phyloP scores from a whole-genome alignment of 2,797 vertebrate species.

The Nyctibius grandis region DNA sequence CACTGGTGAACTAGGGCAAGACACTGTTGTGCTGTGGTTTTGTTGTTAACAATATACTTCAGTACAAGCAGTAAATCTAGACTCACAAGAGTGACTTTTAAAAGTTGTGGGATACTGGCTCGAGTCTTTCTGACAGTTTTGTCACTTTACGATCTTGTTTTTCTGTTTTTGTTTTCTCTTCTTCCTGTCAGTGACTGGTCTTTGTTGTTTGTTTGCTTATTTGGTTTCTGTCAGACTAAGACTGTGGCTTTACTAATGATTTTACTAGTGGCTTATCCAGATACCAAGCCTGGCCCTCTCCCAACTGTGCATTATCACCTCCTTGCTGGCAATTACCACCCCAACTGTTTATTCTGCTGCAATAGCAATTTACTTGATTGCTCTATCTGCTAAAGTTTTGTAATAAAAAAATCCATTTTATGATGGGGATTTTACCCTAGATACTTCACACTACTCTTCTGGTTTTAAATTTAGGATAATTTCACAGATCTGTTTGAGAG shows the following conservation, averaged over 20 bases:
- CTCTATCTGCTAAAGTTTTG: neutral
- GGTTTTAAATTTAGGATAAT: neutral
- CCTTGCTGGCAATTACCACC: neutral
- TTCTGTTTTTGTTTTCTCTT: neutral
- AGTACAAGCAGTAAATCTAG: neutral
- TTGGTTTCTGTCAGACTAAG: neutral
- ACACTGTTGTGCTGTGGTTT: neutral
- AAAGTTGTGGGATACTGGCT: neutral
- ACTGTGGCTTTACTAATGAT: neutral
- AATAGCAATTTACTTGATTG: neutral
- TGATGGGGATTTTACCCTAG: neutral
- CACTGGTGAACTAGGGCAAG: neutral
- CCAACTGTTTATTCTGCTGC: neutral
- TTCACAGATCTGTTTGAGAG: neutral
- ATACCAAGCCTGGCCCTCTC: neutral
- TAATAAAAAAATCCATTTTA: neutral
- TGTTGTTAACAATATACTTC: neutral
- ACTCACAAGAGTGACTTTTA: neutral
- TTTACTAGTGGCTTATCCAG: neutral
- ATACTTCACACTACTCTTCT: neutral
- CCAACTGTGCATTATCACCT: neutral
- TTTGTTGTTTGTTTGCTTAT: neutral
- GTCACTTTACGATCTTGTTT: neutral
- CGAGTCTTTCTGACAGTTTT: neutral
- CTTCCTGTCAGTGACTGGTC: neutral